Base-by-base conservation (phyloP, 1,140 invertebrate species). In the Drosophila tristis region DNA sequence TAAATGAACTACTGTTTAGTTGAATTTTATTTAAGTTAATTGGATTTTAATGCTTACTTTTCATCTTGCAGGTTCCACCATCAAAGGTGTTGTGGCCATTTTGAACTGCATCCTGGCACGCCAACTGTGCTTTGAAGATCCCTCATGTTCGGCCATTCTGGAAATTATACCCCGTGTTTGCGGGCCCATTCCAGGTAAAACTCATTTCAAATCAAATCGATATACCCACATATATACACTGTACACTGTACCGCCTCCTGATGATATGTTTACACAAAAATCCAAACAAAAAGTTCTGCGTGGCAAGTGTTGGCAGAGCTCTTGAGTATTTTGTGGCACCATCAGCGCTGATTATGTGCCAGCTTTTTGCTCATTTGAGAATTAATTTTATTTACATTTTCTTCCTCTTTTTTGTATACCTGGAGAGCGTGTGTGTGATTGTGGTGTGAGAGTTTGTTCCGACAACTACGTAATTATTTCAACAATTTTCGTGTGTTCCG, bases 81-180 rank as follows among this genome's bases (percentile, higher is more conserved):
- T 95, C 77, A 96, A 96, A 90, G 94, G 94, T 66, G 94, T 95
- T 25, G 95, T 96, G 74, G 95, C 95, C 57, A 97, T 97, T 80
- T 93, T 97, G 70, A 97, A 97, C 93, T 97, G 97, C 92, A 94
- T 97, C 56, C 93, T 96, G 78, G 96, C 96, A 15, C 94, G 96
- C 70, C 96, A 97, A 91, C 93, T 97, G 26, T 98, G 97, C 92
- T 96, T 96, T 91, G 96, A 97, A 90, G 96, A 98, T 93, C 94
- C 95, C 31, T 96, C 96, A 63, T 98, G 97, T 93, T 96, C 96
- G 68, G 96, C 96, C 47, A 97, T 98, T 90, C 92, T 97, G 82
- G 96, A 97, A 93, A 97, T 97, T 74, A 97, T 97, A 84, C 97
- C 96, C 26, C 94, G 96, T 74, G 96, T 98, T 58, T 98, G 97